These are phyloP conservation scores for Parnassius orleans DNA, from an alignment of 2,888 invertebrate species.

Conservation along the genomic window DNA sequence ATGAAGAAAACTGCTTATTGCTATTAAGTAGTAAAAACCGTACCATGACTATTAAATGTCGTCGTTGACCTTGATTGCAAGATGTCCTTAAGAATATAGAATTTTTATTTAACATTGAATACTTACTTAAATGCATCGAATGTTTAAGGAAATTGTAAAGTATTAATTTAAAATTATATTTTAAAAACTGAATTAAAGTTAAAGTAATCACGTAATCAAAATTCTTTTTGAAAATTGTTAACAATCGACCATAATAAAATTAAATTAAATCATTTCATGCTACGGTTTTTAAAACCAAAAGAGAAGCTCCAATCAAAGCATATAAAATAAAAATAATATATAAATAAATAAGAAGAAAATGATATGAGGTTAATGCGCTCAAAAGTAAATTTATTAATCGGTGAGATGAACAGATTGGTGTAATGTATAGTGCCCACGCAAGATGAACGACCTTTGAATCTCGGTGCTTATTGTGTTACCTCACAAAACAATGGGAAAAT, in stretches of 20 bases:
- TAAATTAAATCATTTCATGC: conserved; percentile 2
- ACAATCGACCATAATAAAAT: conserved; percentile 1
- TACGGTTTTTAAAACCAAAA: conserved; percentile 5
- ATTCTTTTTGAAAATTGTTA: too few species aligned
- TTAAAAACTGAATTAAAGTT: too few species aligned
- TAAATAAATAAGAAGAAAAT: background rate
- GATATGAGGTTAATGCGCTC: background rate
- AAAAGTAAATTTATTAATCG: conserved; percentile 17
- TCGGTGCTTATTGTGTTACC: background rate
- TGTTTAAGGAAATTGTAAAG: too few species aligned
- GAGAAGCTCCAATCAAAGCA: conserved; percentile 5
- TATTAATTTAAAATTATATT: too few species aligned
- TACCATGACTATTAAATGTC: background rate
- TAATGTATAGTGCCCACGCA: conserved; percentile 17
- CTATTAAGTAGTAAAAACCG: background rate
- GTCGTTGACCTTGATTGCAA: too few species aligned
- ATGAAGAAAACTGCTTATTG: background rate
- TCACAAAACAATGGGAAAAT: conserved; percentile 2
- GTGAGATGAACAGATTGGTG: conserved; percentile 18
- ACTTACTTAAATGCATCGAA: too few species aligned
- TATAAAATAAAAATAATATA: conserved; percentile 8
- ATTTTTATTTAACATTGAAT: too few species aligned
- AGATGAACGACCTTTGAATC: conserved; percentile 21
- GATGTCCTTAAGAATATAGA: too few species aligned
- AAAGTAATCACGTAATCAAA: too few species aligned